phyloP scores from a whole-genome alignment of 1,140 invertebrate species.

The Gonatopus flavifemur region DNA sequence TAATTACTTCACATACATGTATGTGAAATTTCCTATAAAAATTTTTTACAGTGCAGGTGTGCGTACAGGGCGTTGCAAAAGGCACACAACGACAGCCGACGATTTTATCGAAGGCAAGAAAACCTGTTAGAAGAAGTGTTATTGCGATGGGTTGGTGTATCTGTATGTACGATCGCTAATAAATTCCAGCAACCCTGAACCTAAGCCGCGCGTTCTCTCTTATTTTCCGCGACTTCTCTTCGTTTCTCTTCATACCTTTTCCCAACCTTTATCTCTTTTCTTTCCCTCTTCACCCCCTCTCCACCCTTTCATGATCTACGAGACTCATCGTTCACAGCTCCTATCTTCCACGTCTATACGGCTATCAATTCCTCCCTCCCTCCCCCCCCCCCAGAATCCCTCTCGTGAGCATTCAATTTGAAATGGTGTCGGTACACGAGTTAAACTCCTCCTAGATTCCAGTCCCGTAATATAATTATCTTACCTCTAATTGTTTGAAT shows the following conservation, averaged over 20 bases:
- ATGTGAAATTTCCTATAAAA: no score
- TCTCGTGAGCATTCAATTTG: no score
- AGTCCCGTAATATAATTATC: no score
- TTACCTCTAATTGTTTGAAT: no score
- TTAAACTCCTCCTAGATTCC: no score
- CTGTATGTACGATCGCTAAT: conserved; percentile 44
- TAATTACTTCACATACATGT: no score
- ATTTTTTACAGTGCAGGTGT: no score
- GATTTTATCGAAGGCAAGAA: conserved; percentile 44
- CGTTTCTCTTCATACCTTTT: no score
- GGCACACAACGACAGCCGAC: conserved; percentile 34
- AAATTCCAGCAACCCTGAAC: conserved; percentile 38
- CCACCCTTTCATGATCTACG: conserved; percentile 24
- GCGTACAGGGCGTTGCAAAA: conserved; percentile 35
- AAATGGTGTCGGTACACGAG: no score
- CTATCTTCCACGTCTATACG: background rate
- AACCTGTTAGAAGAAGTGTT: conserved; percentile 49
- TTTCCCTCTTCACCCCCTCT: background rate
- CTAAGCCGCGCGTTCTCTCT: conserved; percentile 32
- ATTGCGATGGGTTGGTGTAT: conserved; percentile 42
- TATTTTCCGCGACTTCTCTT: conserved; percentile 30
- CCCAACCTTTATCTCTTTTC: background rate
- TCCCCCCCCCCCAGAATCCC: no score
- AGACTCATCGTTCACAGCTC: conserved; percentile 3
- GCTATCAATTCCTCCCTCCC: background rate